Conservation (phyloP, 2,888 invertebrate species). For the Leptura quadrifasciata region DNA sequence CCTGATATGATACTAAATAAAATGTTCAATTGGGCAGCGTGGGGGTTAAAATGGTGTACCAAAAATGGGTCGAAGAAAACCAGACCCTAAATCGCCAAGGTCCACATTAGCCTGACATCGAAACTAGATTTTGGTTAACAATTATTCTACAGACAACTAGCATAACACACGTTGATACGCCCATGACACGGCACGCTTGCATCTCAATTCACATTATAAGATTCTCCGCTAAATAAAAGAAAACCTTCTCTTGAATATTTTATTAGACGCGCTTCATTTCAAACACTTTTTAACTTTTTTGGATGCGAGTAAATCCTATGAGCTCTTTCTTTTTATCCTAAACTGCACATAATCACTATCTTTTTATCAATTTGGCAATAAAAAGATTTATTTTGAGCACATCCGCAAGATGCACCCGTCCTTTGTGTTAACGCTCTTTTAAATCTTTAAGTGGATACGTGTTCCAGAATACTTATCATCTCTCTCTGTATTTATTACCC, state of each 20-base stretch:
- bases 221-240: conserved; percentile 67
- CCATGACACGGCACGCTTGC: conserved; percentile 54
- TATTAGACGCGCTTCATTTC: conserved; percentile 67
- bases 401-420: conserved; percentile 4
- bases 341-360: conserved; percentile 52
- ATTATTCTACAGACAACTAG: no score
- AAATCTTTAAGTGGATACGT: conserved; percentile 5
- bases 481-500: background rate
- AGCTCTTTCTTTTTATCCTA: conserved; percentile 52
- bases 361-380: conserved; percentile 43
- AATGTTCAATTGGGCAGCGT: no score
- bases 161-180: conserved; percentile 16
- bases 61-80: no score
- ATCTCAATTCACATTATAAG: conserved; percentile 67
- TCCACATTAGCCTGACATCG: no score
- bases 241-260: conserved; percentile 68
- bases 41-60: no score
- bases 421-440: conserved; percentile 24
- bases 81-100: no score
- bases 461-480: conserved; percentile 15
- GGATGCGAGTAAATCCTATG: conserved; percentile 57
- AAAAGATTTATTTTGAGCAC: conserved; percentile 43
- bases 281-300: conserved; percentile 66
- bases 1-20: no score
- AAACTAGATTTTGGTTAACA: no score